Evolutionary conservation across 2,113 vertebrate species (phyloP).

Genomic region (Caloenas nicobarica): DNA sequence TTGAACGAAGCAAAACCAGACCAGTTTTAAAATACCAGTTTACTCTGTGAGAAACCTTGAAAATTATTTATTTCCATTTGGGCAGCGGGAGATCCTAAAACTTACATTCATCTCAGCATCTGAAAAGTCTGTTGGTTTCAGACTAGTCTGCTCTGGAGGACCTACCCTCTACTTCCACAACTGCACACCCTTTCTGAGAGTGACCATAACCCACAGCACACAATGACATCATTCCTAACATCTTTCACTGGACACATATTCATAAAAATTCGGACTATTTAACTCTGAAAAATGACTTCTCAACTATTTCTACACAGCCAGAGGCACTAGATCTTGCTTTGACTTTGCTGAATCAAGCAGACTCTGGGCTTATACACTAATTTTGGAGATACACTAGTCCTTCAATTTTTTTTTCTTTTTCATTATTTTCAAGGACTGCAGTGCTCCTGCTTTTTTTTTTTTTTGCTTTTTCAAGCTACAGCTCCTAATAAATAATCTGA

Average conservation of each 20-base stretch:
- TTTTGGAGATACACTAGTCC: neutral
- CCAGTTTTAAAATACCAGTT: neutral
- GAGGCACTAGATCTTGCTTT: neutral
- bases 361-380: neutral
- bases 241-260: neutral
- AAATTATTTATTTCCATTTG: neutral
- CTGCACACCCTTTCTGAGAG: neutral
- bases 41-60: neutral
- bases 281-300: neutral
- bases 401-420: neutral
- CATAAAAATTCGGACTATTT: neutral
- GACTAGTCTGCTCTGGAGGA: neutral
- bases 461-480: neutral
- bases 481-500: neutral
- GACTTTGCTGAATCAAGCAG: neutral
- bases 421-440: neutral
- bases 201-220: neutral
- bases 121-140: neutral
- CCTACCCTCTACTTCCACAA: neutral
- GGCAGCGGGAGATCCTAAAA: neutral
- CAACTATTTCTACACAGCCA: neutral
- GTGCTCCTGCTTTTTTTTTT: neutral
- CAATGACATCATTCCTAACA: neutral
- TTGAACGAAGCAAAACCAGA: neutral
- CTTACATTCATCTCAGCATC: neutral